Evolutionary conservation across 1,140 invertebrate genomes (phyloP), one percentile per base, ranked within the genome.

Genomic region (Rhizoglyphus robini): DNA sequence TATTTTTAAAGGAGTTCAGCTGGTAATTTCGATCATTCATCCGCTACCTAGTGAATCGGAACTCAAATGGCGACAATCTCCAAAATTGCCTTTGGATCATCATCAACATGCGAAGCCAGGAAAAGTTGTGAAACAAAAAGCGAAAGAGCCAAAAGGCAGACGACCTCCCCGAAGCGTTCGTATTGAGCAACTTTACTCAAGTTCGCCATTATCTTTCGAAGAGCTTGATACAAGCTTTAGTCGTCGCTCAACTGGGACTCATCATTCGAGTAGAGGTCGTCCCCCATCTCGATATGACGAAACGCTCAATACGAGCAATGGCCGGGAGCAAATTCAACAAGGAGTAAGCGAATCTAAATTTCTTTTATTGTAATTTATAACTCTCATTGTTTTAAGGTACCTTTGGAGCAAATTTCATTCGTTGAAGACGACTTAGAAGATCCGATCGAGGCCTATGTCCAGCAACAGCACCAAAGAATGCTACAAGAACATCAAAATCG

Each of bases 1-100:
- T 4, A 60, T 65, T n/a, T n/a, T 59, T 5, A 65, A 65, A 49
- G 64, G 64, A n/a, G 25, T 65, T 27, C 64, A 59, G 32, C 48
- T 25, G 11, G 57, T 49, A 27, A 66, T 65, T 13, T 64, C 32
- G n/a, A n/a, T 65, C 13, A 49, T 38, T 5, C 57, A 65, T 41
- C 64, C 64, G 13, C 13, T 64, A n/a, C 64, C 64, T 20, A 49
- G 29, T 18, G 64, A 65, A 29, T 18, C 31, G 5, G 64, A 65
- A 25, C 15, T 65, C 4, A 13, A 65, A 58, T 65, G 64, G 64
- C 3, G 36, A 25, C 51, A 47, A 46, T 36, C n/a, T 36, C 64
- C 64, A 27, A 8, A n/a, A 38, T 49, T 65, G 20, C 64, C 64
- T 30, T 31, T 41, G 3, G 36, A 64, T 29, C 30, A 64, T 8